Conservation (phyloP, 2,113 vertebrate genomes). For the Bos javanicus region DNA sequence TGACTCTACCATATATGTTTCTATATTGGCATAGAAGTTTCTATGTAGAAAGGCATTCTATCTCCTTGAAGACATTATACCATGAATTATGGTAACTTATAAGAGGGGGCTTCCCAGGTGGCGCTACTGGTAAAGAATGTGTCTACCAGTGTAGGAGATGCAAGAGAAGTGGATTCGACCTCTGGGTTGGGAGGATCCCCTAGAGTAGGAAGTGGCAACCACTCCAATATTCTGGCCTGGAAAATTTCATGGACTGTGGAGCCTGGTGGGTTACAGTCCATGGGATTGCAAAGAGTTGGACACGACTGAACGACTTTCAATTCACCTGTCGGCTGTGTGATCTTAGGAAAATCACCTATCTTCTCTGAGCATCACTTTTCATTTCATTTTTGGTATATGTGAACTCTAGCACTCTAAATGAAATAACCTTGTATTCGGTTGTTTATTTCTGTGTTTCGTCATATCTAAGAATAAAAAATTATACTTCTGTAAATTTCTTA, state of each 20-base stretch:
- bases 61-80: constrained; percentile 71
- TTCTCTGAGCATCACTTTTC: neutral
- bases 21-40: constrained; percentile 74
- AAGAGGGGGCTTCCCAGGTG: neutral
- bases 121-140: neutral
- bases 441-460: neutral
- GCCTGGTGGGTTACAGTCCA: neutral
- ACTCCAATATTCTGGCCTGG: neutral
- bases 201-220: neutral
- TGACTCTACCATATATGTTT: constrained; percentile 71
- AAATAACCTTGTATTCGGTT: neutral
- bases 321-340: neutral
- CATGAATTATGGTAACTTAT: constrained; percentile 42
- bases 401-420: neutral
- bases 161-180: neutral
- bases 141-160: neutral
- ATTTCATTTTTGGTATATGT: neutral
- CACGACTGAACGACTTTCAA: neutral
- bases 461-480: neutral
- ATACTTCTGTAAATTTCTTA: neutral
- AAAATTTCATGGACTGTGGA: neutral
- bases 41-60: constrained; percentile 64
- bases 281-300: neutral
- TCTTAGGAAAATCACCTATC: neutral
- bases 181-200: neutral